phyloP scores from a whole-genome alignment of 2,888 invertebrate genomes.

The Parnassius smintheus region DNA sequence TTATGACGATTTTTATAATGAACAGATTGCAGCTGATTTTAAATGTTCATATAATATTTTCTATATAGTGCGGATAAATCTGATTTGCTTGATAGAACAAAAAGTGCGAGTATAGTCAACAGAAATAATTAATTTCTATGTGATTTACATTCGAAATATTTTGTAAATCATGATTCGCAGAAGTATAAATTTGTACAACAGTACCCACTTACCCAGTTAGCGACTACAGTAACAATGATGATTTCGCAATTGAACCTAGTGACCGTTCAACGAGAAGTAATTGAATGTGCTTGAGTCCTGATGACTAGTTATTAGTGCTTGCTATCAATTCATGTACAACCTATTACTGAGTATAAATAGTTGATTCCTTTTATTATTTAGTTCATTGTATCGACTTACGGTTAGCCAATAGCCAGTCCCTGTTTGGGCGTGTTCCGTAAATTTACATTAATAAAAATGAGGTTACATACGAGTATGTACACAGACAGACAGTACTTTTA shows the following conservation, averaged over 20 bases:
- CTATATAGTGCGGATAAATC: too few species aligned
- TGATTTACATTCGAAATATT: not conserved
- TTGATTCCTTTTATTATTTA: constrained; percentile 22
- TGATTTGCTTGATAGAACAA: too few species aligned
- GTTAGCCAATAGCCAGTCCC: constrained; percentile 14
- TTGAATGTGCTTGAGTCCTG: constrained; percentile 55
- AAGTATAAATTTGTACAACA: constrained; percentile 23
- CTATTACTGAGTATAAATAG: constrained; percentile 42
- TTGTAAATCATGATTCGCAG: not conserved
- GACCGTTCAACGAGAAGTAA: constrained; percentile 71
- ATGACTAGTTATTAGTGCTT: constrained; percentile 51
- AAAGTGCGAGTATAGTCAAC: too few species aligned
- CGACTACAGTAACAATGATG: constrained; percentile 52
- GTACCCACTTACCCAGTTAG: constrained; percentile 44
- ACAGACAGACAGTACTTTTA: too few species aligned
- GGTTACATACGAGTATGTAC: constrained; percentile 11
- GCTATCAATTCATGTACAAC: constrained; percentile 47
- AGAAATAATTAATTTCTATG: too few species aligned
- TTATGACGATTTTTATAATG: constrained; percentile 13
- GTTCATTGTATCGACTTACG: constrained; percentile 25
- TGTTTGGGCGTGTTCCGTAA: constrained; percentile 26
- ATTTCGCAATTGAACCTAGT: constrained; percentile 66
- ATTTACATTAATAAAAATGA: constrained; percentile 24
- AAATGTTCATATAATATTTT: not conserved
- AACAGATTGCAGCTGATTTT: not conserved